These are phyloP conservation scores for Troides helena DNA, from an alignment of 2,888 invertebrate genomes.

Conservation along the genomic window DNA sequence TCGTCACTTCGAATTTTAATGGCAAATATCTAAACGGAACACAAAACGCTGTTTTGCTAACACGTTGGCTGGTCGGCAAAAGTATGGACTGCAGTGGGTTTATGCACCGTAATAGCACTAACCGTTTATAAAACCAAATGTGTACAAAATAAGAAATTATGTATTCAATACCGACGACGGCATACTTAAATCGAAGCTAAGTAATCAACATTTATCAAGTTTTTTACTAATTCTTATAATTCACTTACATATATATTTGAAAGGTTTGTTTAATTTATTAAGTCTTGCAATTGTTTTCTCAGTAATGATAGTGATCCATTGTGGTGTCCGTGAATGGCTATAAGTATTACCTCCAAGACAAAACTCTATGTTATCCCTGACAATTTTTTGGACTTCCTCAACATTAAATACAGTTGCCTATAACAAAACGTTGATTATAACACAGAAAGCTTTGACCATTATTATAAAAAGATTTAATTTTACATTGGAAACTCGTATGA, in stretches of 20 bases:
- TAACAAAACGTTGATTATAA: not conserved
- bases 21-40: too few relatives aligned
- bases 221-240: too few relatives aligned
- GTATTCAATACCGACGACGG: too few relatives aligned
- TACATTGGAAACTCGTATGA: not conserved
- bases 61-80: too few relatives aligned
- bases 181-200: too few relatives aligned
- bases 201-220: too few relatives aligned
- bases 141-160: too few relatives aligned
- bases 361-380: conserved; percentile 87
- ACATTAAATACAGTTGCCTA: conserved; percentile 77
- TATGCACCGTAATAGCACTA: too few relatives aligned
- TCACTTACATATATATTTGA: conserved; percentile 84
- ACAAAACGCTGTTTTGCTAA: too few relatives aligned
- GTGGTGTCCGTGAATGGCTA: conserved; percentile 64
- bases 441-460: not conserved
- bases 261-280: conserved; percentile 88
- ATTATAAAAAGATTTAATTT: not conserved
- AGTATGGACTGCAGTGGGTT: too few relatives aligned
- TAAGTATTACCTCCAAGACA: conserved; percentile 87
- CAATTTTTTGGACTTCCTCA: conserved; percentile 87
- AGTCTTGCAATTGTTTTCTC: conserved; percentile 86
- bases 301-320: conserved; percentile 88
- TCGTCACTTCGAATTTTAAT: too few relatives aligned
- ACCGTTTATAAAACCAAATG: too few relatives aligned